Evolutionary conservation across 2,888 invertebrate species (phyloP).

Genomic region (Heteromyza rotundicornis): DNA sequence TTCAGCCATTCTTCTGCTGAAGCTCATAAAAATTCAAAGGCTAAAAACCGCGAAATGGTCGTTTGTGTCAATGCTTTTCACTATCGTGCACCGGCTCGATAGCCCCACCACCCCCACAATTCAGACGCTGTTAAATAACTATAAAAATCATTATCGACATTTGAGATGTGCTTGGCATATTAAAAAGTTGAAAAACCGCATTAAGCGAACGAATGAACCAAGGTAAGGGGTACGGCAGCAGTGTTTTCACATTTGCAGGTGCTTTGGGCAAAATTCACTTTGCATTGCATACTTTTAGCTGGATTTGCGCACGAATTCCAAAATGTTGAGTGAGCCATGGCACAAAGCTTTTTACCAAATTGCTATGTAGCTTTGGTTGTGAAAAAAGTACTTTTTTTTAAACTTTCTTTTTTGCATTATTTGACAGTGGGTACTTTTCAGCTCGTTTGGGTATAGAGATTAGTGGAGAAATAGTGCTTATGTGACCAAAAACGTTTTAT

Average conservation of each 20-base stretch:
- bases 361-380: too few relatives aligned
- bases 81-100: neutral
- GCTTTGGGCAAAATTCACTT: too few relatives aligned
- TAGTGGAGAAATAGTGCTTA: too few relatives aligned
- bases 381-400: too few relatives aligned
- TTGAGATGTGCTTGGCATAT: neutral
- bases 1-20: neutral
- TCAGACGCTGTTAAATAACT: constrained; percentile 9
- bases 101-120: neutral
- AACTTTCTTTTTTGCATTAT: too few relatives aligned
- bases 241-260: neutral
- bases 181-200: constrained; percentile 6
- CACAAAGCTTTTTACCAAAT: neutral
- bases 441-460: too few relatives aligned
- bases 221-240: neutral
- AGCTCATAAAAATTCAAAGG: constrained; percentile 1
- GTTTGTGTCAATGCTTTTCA: too few relatives aligned
- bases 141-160: constrained; percentile 9
- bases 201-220: neutral
- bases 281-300: neutral
- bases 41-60: neutral
- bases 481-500: too few relatives aligned
- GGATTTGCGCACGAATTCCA: neutral
- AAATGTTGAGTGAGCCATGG: neutral
- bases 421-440: too few relatives aligned